Conservation (phyloP, 2,113 vertebrate genomes). For the Oostethus manadensis region DNA sequence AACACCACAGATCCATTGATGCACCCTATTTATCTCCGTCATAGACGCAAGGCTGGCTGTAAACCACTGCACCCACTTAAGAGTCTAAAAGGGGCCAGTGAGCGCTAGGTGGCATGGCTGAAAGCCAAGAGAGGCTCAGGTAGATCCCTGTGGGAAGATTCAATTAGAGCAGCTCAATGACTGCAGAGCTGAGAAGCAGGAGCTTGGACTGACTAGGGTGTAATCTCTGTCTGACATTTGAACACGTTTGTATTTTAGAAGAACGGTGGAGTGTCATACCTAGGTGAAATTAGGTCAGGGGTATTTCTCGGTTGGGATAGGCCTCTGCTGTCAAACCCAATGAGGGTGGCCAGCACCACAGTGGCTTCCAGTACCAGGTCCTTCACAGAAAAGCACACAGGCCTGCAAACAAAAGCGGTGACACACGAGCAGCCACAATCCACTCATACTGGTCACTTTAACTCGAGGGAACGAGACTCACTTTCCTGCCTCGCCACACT, state of each 20-base stretch:
- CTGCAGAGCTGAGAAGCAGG: not conserved
- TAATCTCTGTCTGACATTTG: not conserved
- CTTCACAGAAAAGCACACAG: slow-evolving; percentile 81
- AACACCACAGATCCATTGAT: not conserved
- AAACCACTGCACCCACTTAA: slow-evolving; percentile 38
- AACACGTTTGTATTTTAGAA: not conserved
- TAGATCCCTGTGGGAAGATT: slow-evolving; percentile 36
- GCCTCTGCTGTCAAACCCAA: slow-evolving; percentile 49
- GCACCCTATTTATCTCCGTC: slow-evolving; percentile 42
- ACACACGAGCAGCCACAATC: not conserved
- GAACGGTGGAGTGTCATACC: slow-evolving; percentile 36
- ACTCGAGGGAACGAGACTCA: slow-evolving; percentile 55
- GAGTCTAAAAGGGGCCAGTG: slow-evolving; percentile 43
- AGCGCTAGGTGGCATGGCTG: slow-evolving; percentile 31
- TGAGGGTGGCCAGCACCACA: slow-evolving; percentile 83
- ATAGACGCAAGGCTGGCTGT: slow-evolving; percentile 43
- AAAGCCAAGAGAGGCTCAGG: slow-evolving; percentile 45
- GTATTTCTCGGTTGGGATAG: slow-evolving; percentile 43
- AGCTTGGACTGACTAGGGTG: not conserved
- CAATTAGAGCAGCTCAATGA: slow-evolving; percentile 13
- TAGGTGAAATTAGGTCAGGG: slow-evolving; percentile 8
- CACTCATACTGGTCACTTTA: not conserved
- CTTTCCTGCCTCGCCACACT: slow-evolving; percentile 81
- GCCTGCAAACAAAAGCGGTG: slow-evolving; percentile 62
- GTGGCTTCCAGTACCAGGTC: slow-evolving; percentile 80